Percentiles rank a stretch among this genome's conserved stretches.
These are phyloP conservation scores for Sacculina carcini DNA, from an alignment of 2,888 invertebrate species.

Conservation along the genomic window DNA sequence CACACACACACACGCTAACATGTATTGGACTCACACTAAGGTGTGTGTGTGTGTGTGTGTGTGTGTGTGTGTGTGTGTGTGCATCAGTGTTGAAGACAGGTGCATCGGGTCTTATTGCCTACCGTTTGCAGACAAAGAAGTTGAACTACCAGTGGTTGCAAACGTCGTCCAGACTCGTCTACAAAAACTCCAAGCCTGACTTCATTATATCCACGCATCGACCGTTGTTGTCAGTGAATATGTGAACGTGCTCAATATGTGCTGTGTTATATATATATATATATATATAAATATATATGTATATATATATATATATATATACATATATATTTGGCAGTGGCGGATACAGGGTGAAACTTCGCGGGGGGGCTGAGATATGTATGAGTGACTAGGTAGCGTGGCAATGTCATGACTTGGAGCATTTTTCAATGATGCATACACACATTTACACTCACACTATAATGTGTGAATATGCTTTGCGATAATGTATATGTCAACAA, in stretches of 20 bases:
- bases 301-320: neutral
- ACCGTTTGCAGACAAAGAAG: conserved; percentile 82
- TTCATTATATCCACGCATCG: conserved; percentile 97
- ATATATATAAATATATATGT: neutral
- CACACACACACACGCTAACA: neutral
- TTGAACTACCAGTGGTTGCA: conserved; percentile 95
- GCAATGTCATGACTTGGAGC: too few species aligned
- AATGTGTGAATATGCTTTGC: too few species aligned
- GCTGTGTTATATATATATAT: too few species aligned
- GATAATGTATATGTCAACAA: too few species aligned
- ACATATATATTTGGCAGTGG: neutral
- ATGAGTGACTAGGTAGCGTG: too few species aligned
- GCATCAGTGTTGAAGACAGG: conserved; percentile 86
- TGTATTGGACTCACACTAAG: neutral
- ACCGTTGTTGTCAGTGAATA: conserved; percentile 62
- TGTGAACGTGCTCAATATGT: neutral
- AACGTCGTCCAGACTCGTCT: conserved; percentile 82
- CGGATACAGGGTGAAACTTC: too few species aligned
- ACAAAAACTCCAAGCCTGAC: conserved; percentile 98
- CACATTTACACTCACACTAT: too few species aligned
- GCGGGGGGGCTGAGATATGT: too few species aligned
- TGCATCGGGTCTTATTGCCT: conserved; percentile 96
- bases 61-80: conserved; percentile 1
- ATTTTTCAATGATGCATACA: too few species aligned
- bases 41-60: neutral